Percentiles rank a stretch among this genome's conserved stretches.
phyloP scores from a whole-genome alignment of 2,888 invertebrate genomes.

The Podotricha telesiphe region DNA sequence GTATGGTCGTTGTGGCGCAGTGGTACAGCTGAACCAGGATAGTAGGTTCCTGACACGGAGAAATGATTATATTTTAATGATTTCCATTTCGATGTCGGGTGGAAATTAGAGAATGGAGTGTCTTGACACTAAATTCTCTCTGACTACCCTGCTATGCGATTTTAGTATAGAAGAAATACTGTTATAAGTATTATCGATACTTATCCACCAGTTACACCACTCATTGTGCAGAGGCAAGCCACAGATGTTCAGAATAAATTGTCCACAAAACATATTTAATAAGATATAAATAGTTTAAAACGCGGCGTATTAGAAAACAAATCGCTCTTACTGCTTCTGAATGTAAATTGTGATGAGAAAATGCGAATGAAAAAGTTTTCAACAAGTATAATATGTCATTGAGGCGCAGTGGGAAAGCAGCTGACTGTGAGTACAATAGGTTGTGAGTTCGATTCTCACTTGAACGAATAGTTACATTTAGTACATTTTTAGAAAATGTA shows the following conservation, averaged over 20 bases:
- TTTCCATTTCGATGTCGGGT: no score
- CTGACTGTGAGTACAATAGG: not conserved
- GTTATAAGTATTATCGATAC: conserved; percentile 6
- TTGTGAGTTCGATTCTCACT: not conserved
- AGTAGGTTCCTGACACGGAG: no score
- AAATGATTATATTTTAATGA: no score
- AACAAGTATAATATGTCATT: not conserved
- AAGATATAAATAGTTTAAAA: conserved; percentile 44
- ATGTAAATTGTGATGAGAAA: conserved; percentile 18
- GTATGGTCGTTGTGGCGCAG: no score
- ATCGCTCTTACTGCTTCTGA: conserved; percentile 12
- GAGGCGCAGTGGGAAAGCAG: no score
- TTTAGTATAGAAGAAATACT: not conserved
- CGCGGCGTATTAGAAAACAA: conserved; percentile 24
- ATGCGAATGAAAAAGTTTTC: not conserved
- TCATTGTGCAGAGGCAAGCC: conserved; percentile 38
- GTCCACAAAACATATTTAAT: conserved; percentile 45
- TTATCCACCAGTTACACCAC: conserved; percentile 20
- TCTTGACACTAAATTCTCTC: no score
- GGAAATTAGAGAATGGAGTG: no score
- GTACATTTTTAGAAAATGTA: no score
- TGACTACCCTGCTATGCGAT: no score
- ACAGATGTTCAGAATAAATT: conserved; percentile 46
- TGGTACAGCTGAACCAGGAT: no score
- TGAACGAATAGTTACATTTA: no score